Base-by-base conservation (phyloP, 2,113 vertebrate genomes). In the Prolemur simus region DNA sequence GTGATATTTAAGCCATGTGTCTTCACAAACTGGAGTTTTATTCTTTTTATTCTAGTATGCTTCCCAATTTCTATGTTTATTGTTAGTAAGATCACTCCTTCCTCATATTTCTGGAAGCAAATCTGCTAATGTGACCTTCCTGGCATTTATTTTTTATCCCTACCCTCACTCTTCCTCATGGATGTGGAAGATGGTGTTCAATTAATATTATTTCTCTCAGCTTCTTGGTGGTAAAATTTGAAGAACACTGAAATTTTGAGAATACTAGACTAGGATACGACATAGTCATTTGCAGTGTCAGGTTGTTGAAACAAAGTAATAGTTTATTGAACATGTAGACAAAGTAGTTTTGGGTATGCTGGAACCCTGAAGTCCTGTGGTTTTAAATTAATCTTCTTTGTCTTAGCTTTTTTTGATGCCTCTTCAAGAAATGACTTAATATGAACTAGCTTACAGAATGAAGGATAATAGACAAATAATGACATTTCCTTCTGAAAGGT, bases 401-500 rank as follows among this genome's bases (percentile, higher is more conserved):
- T n/a, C 69, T 6, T 78, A 42, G 2, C 69, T 94, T 95, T 18
- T 85, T 89, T 56, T 17, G 74, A 60, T 87, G 27, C 2, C 23
- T 87, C 42, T 82, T 66, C 2, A 91, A 63, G 15, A 68, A 78
- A 64, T 90, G 23, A 92, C 88, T 92, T 92, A 77, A 45, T 27
- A 47, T n/a, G 25, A 83, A 68, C 8, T 63, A 45, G 9, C 11
- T 87, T 56, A 64, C 77, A 25, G 45, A 84, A 84, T 81, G 39
- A 71, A 54, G 83, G 25, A 81, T 91, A 95, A 93, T 96, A 97
- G 87, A 34, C 49, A 95, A 63, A 76, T 81, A 97, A 81, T 85
- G 9, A 91, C 84, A n/a, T 34, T 97, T 89, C 90, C 83, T 96
- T 97, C 95, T 96, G 74, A 98, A 96, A 98, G 63, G 45, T 93